phyloP scores from a whole-genome alignment of 2,113 vertebrate genomes.

The Clinocottus analis region DNA sequence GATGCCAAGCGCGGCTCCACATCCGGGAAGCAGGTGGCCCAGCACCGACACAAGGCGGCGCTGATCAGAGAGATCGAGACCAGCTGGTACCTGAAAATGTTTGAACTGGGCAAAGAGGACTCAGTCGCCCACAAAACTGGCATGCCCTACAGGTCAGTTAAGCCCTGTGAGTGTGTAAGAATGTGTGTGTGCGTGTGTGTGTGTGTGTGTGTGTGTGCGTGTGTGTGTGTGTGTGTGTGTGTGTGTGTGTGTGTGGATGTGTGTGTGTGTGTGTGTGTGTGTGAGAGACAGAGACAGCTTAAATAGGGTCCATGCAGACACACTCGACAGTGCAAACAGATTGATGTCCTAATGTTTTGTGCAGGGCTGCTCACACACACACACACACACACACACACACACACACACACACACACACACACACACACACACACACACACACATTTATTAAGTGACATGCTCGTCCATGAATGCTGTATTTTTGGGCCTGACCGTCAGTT shows the following conservation, averaged over 20 bases:
- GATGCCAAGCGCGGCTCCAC: slow-evolving; percentile 78
- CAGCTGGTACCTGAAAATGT: slow-evolving; percentile 91
- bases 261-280: slow-evolving; percentile 33
- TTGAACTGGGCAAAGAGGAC: slow-evolving; percentile 87
- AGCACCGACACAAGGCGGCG: slow-evolving; percentile 81
- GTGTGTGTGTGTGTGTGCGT: slow-evolving; percentile 38
- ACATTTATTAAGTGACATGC: too few species aligned
- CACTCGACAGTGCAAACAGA: slow-evolving; percentile 12
- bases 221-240: slow-evolving; percentile 16
- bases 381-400: not conserved
- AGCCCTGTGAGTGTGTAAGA: not conserved
- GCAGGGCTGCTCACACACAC: slow-evolving; percentile 7
- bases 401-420: not conserved
- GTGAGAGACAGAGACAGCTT: not conserved
- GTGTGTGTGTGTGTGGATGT: slow-evolving; percentile 39
- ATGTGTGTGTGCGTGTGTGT: slow-evolving; percentile 21
- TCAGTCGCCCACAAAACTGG: slow-evolving; percentile 87
- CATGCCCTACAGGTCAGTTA: slow-evolving; percentile 94
- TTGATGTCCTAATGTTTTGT: slow-evolving; percentile 4
- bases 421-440: not conserved
- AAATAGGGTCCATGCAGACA: not conserved
- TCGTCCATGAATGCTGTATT: too few species aligned
- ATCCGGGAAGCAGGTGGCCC: slow-evolving; percentile 73
- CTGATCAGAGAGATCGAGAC: slow-evolving; percentile 91
- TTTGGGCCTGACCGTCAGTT: slow-evolving; percentile 37